Evolutionary conservation across 2,888 invertebrate genomes (phyloP).

Genomic region (Calameuta filiformis): DNA sequence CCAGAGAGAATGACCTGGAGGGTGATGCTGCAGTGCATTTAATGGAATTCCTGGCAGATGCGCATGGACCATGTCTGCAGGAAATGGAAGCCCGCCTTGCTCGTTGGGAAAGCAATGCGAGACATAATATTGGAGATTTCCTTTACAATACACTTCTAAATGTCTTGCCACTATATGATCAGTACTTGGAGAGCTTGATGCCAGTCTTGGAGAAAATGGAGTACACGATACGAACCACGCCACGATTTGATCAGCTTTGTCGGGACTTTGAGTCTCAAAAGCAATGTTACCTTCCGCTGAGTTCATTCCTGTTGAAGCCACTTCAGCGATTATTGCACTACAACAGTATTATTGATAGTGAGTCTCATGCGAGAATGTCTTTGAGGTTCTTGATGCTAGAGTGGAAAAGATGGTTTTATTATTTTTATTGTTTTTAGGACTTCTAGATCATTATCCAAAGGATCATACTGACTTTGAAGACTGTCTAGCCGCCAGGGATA

Average conservation of each 20-base stretch:
- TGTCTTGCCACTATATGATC: slow-evolving; percentile 75
- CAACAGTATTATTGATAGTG: slow-evolving; percentile 80
- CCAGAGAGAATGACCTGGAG: slow-evolving; percentile 72
- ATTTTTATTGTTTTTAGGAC: slow-evolving; percentile 65
- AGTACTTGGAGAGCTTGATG: slow-evolving; percentile 79
- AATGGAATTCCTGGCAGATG: slow-evolving; percentile 82
- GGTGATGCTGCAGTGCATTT: slow-evolving; percentile 72
- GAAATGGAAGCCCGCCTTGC: slow-evolving; percentile 81
- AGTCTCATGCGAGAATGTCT: slow-evolving; percentile 55
- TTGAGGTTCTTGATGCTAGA: background rate
- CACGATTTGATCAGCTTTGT: slow-evolving; percentile 77
- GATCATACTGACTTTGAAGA: slow-evolving; percentile 78
- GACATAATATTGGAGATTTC: slow-evolving; percentile 80
- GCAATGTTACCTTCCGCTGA: slow-evolving; percentile 87
- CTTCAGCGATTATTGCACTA: slow-evolving; percentile 89
- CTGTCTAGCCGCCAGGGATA: slow-evolving; percentile 72
- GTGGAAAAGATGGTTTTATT: background rate
- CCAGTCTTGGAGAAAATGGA: slow-evolving; percentile 84
- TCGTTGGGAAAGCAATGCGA: slow-evolving; percentile 76
- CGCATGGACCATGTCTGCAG: slow-evolving; percentile 83
- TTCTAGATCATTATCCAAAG: slow-evolving; percentile 78
- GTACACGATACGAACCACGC: slow-evolving; percentile 77
- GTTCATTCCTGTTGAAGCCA: slow-evolving; percentile 84
- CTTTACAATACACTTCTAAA: slow-evolving; percentile 75
- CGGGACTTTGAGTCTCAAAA: slow-evolving; percentile 85